These are phyloP conservation scores for Hyppa rectilinea DNA, from an alignment of 2,888 invertebrate genomes.

Conservation along the genomic window DNA sequence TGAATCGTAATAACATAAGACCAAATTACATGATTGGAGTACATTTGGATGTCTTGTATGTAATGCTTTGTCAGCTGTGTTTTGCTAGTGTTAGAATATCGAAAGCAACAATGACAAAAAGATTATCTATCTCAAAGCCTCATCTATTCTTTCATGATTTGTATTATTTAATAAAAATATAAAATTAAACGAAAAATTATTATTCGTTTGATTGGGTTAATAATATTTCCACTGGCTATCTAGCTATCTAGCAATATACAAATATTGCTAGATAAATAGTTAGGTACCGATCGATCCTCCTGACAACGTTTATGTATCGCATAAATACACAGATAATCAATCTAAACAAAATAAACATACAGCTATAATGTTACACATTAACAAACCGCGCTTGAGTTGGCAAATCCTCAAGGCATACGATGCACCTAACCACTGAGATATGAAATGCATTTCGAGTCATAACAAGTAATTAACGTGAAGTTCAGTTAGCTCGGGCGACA, in stretches of 20 bases:
- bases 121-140: not conserved
- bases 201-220: not conserved
- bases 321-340: constrained; percentile 22
- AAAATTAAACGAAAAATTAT: not conserved
- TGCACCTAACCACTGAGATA: constrained; percentile 32
- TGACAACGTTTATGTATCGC: constrained; percentile 1
- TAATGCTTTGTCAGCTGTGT: constrained; percentile 54
- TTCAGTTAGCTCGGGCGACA: constrained; percentile 77
- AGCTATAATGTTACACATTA: constrained; percentile 31
- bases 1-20: not conserved
- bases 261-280: constrained; percentile 14
- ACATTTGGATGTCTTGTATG: no score
- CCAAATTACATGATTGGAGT: not conserved
- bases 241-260: no score
- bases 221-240: not conserved
- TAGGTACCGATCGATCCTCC: constrained; percentile 20
- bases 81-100: not conserved
- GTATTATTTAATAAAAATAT: not conserved
- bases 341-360: constrained; percentile 25
- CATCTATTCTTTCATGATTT: not conserved
- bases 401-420: constrained; percentile 52
- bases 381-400: constrained; percentile 29
- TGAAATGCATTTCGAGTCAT: constrained; percentile 56
- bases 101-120: not conserved
- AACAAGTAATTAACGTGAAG: constrained; percentile 76